Base-by-base conservation (phyloP, 2,113 vertebrate genomes). In the Laterallus jamaicensis region DNA sequence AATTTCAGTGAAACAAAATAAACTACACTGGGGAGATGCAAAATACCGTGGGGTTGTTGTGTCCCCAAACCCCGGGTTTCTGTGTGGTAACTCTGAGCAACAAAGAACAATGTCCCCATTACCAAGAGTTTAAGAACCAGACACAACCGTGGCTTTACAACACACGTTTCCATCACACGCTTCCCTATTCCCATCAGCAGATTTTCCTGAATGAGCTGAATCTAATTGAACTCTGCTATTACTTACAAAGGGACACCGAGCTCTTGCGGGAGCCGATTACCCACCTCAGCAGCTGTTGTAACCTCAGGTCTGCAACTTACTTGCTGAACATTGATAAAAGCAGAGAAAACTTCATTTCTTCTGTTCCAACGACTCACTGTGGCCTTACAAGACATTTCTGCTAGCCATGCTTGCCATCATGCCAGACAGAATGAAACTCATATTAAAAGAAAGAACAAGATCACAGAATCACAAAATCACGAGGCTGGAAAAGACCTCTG, bases 31-130 rank as follows among this genome's bases (percentile, higher is more conserved):
- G 17, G 28, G 42, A 70, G 44, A 64, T 12, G 31, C 28, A 49
- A 49, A 59, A 49, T 6, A 60, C 22, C 1, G 1, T 7, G 15
- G 20, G 9, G 1, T 6, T 2, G 18, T 42, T 54, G 37, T 12
- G 35, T 12, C 5, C 10, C 15, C 40, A 66, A 55, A 59, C 22
- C 15, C 0, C 28, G 47, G 2, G 32, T 24, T 58, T 74, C 56
- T 18, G n/a, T 6, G 26, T 39, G 62, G 76, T 28, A 21, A 37
- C 49, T 68, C 12, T 3, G 60, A 83, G 82, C 55, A 28, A 44
- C 54, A 47, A 67, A 28, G 71, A 70, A 25, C 2, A 82, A 6
- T 21, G 19, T n/a, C 16, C 62, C 58, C 14, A 19, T 39, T 40
- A 83, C 25, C 13, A 0, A 8, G 24, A 44, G 54, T 32, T 42